These are phyloP conservation scores for Glandiceps talaboti DNA, from an alignment of 53 echinoderm and acorn worm genomes.

Conservation along the genomic window DNA sequence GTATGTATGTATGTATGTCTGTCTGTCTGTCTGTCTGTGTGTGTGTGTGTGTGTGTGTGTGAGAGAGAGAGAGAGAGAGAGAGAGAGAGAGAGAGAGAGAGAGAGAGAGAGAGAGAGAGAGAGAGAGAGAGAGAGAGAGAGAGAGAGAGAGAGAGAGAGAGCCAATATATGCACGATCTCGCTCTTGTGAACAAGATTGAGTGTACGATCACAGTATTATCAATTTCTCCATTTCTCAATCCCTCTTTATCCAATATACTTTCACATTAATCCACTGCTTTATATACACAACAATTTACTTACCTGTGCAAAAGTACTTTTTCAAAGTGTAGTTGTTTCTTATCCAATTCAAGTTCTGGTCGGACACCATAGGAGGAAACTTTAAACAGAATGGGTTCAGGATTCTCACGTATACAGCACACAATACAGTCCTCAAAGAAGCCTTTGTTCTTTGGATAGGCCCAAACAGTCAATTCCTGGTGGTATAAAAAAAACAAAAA, in stretches of 20 bases:
- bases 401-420: constrained; percentile 94
- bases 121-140: too few relatives aligned
- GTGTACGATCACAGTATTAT: too few relatives aligned
- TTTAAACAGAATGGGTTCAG: constrained; percentile 92
- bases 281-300: too few relatives aligned
- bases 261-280: too few relatives aligned
- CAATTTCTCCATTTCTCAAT: too few relatives aligned
- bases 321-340: constrained; percentile 98
- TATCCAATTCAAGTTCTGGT: constrained; percentile 94
- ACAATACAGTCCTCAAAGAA: constrained; percentile 96
- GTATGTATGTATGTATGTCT: too few relatives aligned
- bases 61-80: background rate
- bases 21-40: too few relatives aligned
- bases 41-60: background rate
- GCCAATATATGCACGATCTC: too few relatives aligned
- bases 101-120: too few relatives aligned
- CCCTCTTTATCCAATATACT: too few relatives aligned
- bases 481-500: background rate
- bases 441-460: constrained; percentile 97
- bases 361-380: constrained; percentile 87
- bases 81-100: background rate
- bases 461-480: constrained; percentile 87
- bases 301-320: constrained; percentile 91
- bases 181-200: too few relatives aligned
- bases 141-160: too few relatives aligned